Percentiles rank a stretch among this genome's conserved stretches.
phyloP scores from a whole-genome alignment of 2,797 vertebrate genomes.

The Mus caroli region DNA sequence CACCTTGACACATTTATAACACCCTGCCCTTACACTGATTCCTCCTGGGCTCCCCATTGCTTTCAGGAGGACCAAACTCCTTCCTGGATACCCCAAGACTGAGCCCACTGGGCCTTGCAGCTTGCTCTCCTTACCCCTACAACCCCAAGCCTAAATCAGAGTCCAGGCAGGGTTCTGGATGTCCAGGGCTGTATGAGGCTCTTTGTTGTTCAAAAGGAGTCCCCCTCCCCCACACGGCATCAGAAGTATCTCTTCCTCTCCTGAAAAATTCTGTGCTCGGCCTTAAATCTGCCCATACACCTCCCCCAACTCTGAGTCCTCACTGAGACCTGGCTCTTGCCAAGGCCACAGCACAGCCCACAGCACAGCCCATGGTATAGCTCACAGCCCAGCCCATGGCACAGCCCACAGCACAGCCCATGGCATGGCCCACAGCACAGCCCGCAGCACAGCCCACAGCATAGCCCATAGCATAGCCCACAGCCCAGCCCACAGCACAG shows the following conservation, averaged over 20 bases:
- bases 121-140: not conserved
- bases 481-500: not conserved
- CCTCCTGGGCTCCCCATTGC: not conserved
- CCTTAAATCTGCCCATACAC: not conserved
- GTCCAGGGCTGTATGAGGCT: not conserved
- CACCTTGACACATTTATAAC: not conserved
- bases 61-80: not conserved
- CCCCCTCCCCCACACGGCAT: no score
- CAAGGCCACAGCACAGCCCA: not conserved
- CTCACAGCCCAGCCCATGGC: not conserved
- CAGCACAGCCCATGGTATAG: no score
- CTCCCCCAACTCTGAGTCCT: not conserved
- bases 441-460: not conserved
- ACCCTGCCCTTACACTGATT: not conserved
- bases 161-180: not conserved
- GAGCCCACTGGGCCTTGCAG: not conserved
- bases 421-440: not conserved
- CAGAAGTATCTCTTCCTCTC: not conserved
- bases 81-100: not conserved
- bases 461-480: not conserved
- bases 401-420: not conserved
- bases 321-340: fast-evolving
- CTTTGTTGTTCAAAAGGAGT: not conserved
- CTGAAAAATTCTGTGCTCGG: not conserved
- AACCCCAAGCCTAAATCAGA: not conserved